Evolutionary conservation across 1,140 invertebrate genomes (phyloP), one percentile per base, ranked within the genome.

Genomic region (Atta texana): DNA sequence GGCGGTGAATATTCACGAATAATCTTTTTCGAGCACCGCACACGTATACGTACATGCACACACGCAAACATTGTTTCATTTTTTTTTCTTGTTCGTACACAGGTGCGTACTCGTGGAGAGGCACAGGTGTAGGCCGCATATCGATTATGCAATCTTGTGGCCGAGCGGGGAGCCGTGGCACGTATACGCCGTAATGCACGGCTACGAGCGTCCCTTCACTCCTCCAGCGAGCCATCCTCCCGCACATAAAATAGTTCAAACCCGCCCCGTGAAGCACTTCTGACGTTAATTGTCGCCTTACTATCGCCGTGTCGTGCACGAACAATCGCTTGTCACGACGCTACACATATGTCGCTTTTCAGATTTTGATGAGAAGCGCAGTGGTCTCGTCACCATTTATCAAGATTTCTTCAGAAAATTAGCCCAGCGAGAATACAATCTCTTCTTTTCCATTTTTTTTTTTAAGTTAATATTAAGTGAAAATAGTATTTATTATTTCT

Each of bases 131-230:
- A 86, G 82, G 66, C 68, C 77, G 86, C 57, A 89, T 94, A 94
- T 94, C 92, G 93, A 94, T 94, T 94, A 93, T 93, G 93, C 91
- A 93, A 94, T 94, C 92, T 93, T 85, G 81, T 66, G 82, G 87
- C 64, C 78, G 44, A 78, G 64, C 74, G 71, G 72, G 61, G 90
- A 86, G 85, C 89, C 87, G 90, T 87, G 82, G 68, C 88, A 89
- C 74, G 63, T 84, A 91, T 87, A 75, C 86, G 75, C 84, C 72
- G 71, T 86, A 85, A 87, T 87, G 81, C 85, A 89, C 87, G 77
- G 80, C 87, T 63, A 87, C 88, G 76, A 76, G 53, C 86, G 63
- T 87, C 85, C 80, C 63, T 85, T 81, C 81, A 51, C 34, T 34
- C 61, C 68, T 51, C 64, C 86, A 69, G 57, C 39, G 66, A 68